Percentiles rank a stretch among this genome's conserved stretches.
Evolutionary conservation across 2,797 vertebrate species (phyloP).

Genomic region (Acanthurus leucopareius): DNA sequence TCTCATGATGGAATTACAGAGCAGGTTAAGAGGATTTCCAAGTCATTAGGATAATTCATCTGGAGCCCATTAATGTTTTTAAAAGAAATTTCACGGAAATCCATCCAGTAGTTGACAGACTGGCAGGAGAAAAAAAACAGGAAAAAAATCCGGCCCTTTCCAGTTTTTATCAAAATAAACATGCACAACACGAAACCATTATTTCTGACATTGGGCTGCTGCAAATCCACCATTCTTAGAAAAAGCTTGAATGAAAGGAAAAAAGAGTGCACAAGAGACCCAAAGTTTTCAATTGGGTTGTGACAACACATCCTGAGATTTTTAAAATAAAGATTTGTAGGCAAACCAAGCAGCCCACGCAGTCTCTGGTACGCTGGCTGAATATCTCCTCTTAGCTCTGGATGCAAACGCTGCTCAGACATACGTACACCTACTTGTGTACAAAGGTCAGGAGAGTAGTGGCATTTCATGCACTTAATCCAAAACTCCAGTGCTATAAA

Average conservation of each 20-base stretch:
- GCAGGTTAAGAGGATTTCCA: not conserved
- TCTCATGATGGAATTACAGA: not conserved
- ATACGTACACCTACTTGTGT: slow-evolving; percentile 43
- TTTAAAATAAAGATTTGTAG: slow-evolving; percentile 25
- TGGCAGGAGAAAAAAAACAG: not conserved
- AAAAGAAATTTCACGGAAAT: not conserved
- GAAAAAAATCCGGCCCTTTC: not conserved
- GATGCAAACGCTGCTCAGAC: slow-evolving; percentile 37
- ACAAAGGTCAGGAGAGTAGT: slow-evolving; percentile 47
- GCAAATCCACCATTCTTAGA: slow-evolving; percentile 9
- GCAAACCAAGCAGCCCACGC: slow-evolving; percentile 25
- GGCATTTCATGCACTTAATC: slow-evolving; percentile 51
- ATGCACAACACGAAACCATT: not conserved
- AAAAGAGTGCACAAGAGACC: not conserved
- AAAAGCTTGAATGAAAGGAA: slow-evolving; percentile 8
- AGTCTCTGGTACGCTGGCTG: slow-evolving; percentile 17
- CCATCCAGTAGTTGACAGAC: not conserved
- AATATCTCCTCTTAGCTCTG: slow-evolving; percentile 26
- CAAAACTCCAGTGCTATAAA: slow-evolving; percentile 26
- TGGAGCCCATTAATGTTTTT: not conserved
- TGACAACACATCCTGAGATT: slow-evolving; percentile 30
- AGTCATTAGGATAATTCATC: not conserved
- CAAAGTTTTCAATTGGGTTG: slow-evolving; percentile 20
- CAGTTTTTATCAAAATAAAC: slow-evolving; percentile 9
- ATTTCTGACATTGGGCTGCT: slow-evolving; percentile 10